Evolutionary conservation across 2,888 invertebrate genomes (phyloP).

Genomic region (Erynnis tages): DNA sequence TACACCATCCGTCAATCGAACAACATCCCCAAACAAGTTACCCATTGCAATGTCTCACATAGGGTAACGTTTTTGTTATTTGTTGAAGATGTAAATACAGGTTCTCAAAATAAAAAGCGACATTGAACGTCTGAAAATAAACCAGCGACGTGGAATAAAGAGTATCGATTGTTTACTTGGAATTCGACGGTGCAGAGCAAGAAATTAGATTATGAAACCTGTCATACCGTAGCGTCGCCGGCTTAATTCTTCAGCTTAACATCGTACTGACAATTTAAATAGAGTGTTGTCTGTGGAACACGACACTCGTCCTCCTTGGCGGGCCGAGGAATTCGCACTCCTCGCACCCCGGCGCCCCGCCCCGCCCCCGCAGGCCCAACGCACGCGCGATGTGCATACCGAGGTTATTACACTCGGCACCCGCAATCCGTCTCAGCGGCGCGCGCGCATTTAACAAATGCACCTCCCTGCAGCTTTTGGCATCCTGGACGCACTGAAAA

Average conservation of each 20-base stretch:
- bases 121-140: not conserved
- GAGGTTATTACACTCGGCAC: conserved; percentile 68
- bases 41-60: conserved; percentile 9
- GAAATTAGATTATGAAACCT: conserved; percentile 25
- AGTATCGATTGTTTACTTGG: conserved; percentile 1
- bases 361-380: conserved; percentile 29
- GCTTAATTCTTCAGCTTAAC: conserved; percentile 25
- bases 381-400: conserved; percentile 46
- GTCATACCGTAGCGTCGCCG: conserved; percentile 13
- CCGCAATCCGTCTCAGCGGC: conserved; percentile 46
- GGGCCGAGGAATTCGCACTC: conserved; percentile 51
- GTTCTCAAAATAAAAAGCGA: not conserved
- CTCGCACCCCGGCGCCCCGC: conserved; percentile 23
- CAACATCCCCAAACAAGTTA: conserved; percentile 26
- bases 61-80: no score
- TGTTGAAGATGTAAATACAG: not conserved
- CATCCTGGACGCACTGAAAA: not conserved
- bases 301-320: conserved; percentile 53
- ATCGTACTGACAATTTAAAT: conserved; percentile 31
- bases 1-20: conserved; percentile 10
- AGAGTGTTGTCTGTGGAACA: conserved; percentile 38
- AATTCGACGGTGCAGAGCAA: not conserved
- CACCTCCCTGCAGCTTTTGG: conserved; percentile 35
- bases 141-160: not conserved
- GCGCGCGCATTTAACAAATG: conserved; percentile 34